These are phyloP conservation scores for Alauda arvensis DNA, from an alignment of 2,797 vertebrate genomes.

Conservation along the genomic window DNA sequence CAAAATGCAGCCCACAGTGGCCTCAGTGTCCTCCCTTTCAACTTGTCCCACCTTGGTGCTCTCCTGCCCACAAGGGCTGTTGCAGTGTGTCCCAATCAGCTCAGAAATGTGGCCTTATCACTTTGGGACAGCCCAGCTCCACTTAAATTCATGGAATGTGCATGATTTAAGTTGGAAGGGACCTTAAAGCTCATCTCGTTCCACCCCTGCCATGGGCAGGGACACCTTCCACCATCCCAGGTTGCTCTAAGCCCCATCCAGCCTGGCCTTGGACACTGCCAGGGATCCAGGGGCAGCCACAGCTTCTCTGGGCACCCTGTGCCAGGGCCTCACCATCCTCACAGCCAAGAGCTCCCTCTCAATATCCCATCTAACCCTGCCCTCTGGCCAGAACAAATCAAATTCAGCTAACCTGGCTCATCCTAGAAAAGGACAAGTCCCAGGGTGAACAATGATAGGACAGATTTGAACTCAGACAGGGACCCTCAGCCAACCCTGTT, in stretches of 20 bases:
- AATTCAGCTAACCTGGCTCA: too few relatives aligned
- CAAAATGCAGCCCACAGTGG: background rate
- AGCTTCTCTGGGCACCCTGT: background rate
- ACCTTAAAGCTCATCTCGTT: background rate
- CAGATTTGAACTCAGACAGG: background rate
- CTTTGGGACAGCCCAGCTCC: background rate
- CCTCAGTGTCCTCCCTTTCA: background rate
- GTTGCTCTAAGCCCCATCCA: rapidly evolving
- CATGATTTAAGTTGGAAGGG: background rate
- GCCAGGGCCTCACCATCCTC: rapidly evolving
- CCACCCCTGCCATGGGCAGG: background rate
- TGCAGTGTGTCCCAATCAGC: background rate
- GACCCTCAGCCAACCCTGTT: background rate
- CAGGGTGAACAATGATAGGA: too few relatives aligned
- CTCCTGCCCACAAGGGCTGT: background rate
- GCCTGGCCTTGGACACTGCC: background rate
- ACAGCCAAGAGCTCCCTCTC: background rate
- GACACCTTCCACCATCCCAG: background rate
- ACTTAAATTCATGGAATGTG: background rate
- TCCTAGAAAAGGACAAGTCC: too few relatives aligned
- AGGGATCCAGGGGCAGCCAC: background rate
- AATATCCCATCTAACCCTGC: background rate
- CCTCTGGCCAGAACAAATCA: too few relatives aligned
- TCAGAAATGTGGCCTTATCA: background rate
- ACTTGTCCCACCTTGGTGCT: background rate